These are phyloP conservation scores for Alectura lathami DNA, from an alignment of 2,113 vertebrate species.

Conservation along the genomic window DNA sequence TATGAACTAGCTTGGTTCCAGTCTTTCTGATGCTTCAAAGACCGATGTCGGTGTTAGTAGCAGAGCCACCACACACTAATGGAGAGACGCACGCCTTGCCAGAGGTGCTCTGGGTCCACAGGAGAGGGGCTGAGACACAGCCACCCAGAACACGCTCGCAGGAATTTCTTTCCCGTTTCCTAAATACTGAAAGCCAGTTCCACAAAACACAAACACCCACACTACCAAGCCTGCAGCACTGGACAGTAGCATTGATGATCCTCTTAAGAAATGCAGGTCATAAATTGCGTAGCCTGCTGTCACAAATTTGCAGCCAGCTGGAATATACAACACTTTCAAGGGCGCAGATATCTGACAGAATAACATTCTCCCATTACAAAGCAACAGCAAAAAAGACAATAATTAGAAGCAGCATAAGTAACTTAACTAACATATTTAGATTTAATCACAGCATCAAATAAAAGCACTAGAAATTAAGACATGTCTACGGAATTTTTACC, in stretches of 20 bases:
- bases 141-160: background rate
- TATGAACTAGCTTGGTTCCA: background rate
- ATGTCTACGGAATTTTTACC: background rate
- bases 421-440: background rate
- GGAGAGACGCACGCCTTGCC: background rate
- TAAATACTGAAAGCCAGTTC: background rate
- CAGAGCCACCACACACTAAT: background rate
- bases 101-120: background rate
- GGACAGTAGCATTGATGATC: background rate
- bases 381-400: background rate
- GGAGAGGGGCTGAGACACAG: background rate
- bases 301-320: background rate
- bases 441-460: background rate
- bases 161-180: background rate
- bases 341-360: background rate
- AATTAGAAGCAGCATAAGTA: background rate
- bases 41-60: background rate
- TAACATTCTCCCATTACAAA: background rate
- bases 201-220: background rate
- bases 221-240: background rate
- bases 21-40: background rate
- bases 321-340: background rate
- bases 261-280: background rate
- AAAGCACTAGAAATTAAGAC: background rate
- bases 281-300: background rate